Evolutionary conservation across 1,140 invertebrate species (phyloP), one percentile per base, ranked within the genome.

Genomic region (Panagrolaimus sp.): DNA sequence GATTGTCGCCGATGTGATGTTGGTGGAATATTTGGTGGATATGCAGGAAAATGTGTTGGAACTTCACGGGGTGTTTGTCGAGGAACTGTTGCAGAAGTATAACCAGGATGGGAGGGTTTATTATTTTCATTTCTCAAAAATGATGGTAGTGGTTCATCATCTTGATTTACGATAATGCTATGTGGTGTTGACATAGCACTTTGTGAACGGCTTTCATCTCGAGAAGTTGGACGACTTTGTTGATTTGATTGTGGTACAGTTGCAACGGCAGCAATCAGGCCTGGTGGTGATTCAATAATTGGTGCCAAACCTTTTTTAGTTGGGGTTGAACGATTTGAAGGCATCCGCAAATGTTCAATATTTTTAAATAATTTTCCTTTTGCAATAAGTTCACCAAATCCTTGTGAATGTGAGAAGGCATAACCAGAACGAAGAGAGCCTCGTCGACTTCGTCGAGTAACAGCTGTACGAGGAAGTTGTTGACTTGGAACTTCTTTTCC

Each of bases 331-430:
- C 52, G 52, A 58, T 58, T 58, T 62, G 73, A 65, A 43, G 75
- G 72, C 28, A 69, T 71, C 15, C 73, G 76, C 38, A 76, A 58
- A 68, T 76, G 73, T 26, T 76, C 75, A 26, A 76, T 67, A 58
- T 76, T 76, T 67, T 85, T 81, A 92, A 97, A 96, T 77, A 97
- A 94, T 85, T 95, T 95, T 46, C 96, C 96, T 45, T 92, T 96
- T 6, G 94, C 97, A 79, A 98, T 98, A 26, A 98, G 89, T 9
- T 93, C 88, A 46, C 95, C 96, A 86, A 98, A 98, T 76, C 96
- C 94, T 87, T 96, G 92, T 79, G 89, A 88, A 86, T 98, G 96
- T 43, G 96, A 93, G 86, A 98, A 99, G 1, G 96, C 96, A 84
- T 99, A 99, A 45, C 95, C 95, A 0, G 93, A 96, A 15, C 95